These are phyloP conservation scores for Strigamia transsilvanica DNA, from an alignment of 2,888 invertebrate species.

Conservation along the genomic window DNA sequence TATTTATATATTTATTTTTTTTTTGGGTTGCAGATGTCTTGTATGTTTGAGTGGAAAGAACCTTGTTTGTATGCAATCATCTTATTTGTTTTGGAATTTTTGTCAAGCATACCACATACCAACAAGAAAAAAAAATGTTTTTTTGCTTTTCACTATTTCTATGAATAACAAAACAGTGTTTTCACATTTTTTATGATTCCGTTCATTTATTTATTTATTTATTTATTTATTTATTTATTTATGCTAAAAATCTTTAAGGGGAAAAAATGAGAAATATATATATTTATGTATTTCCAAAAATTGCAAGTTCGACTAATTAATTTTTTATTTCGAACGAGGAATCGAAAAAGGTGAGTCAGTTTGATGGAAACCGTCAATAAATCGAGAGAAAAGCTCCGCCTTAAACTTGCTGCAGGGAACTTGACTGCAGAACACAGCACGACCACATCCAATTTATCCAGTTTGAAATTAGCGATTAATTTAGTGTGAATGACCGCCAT, in stretches of 20 bases:
- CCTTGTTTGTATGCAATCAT: conserved; percentile 41
- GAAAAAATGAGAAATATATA: neutral
- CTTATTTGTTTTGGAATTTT: conserved; percentile 39
- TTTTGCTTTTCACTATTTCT: neutral
- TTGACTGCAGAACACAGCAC: neutral
- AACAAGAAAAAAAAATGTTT: neutral
- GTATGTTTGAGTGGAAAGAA: conserved; percentile 15
- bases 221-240: neutral
- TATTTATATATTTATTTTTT: neutral
- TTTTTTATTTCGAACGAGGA: neutral
- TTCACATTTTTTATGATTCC: neutral
- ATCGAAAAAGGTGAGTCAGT: conserved; percentile 16
- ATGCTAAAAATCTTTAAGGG: neutral
- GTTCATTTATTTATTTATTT: neutral
- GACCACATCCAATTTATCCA: conserved; percentile 20
- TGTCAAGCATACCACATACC: neutral
- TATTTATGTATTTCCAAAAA: neutral
- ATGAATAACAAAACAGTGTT: conserved; percentile 10
- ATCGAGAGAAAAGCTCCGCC: conserved; percentile 25
- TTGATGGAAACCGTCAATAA: conserved; percentile 36
- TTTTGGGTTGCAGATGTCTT: neutral
- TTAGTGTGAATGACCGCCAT: neutral
- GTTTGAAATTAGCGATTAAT: conserved; percentile 8
- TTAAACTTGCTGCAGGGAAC: conserved; percentile 15
- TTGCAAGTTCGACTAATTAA: neutral